Base-by-base conservation (phyloP, 2,797 vertebrate species). In the Pitangus sulphuratus region DNA sequence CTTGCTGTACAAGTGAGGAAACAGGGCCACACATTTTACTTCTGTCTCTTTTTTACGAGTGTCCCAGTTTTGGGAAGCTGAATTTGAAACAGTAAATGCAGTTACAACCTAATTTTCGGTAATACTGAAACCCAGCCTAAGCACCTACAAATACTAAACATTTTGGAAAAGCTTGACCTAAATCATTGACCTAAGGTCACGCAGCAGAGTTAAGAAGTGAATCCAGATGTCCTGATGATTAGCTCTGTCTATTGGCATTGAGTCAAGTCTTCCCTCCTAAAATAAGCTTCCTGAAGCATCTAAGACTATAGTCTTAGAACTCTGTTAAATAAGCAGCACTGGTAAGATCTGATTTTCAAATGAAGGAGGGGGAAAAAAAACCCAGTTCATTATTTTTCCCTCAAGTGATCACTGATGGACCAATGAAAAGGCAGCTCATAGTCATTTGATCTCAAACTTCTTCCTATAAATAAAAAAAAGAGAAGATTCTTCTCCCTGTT, bases 141-240 rank as follows among this genome's bases (percentile, higher is more conserved):
- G n/a, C 19, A 88, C 21, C 51, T 86, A 87, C 56, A 90, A 81
- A 50, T 26, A 76, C 45, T 8, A 42, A 44, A 64, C 51, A 57
- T 90, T 91, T 94, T 58, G 65, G 84, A 84, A 96, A 95, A 74
- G 61, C 53, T 72, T 14, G 3, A 94, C 85, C 87, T 91, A 91
- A 88, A 94, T 88, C 68, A 53, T 31, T 84, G 91, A 93, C 83
- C 84, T 74, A 94, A 76, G 85, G 74, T 95, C 93, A 84, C 6
- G 6, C 60, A 95, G 89, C 69, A 91, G 74, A 96, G 25, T 82
- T 96, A 94, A 97, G 94, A 91, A 93, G 80, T 91, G 94, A 96
- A 95, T 93, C 89, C 95, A 95, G 94, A 95, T 95, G 91, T 95
- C 93, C 70, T 7, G 18, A 90, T 64, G 83, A 97, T 95, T 92